These are phyloP conservation scores for Otocyon megalotis DNA, from an alignment of 2,113 vertebrate species.

Conservation along the genomic window DNA sequence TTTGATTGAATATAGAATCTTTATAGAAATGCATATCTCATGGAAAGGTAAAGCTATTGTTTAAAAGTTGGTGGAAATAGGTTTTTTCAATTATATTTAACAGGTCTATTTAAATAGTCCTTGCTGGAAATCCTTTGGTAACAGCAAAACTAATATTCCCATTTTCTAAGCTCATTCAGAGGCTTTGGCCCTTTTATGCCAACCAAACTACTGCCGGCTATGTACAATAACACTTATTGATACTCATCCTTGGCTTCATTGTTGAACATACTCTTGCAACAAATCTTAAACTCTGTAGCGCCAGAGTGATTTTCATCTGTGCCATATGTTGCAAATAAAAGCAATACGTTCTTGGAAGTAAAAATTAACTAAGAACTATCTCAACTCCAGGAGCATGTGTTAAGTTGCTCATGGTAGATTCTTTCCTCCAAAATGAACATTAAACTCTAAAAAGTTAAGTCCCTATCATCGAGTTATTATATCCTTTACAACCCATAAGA, in stretches of 20 bases:
- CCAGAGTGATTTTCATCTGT: conserved; percentile 64
- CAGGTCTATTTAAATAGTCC: conserved; percentile 79
- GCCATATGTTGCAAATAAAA: conserved; percentile 72
- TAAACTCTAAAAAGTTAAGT: conserved; percentile 57
- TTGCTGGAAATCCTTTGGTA: conserved; percentile 77
- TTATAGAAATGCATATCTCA: conserved; percentile 87
- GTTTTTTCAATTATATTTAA: conserved; percentile 86
- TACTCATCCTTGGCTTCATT: conserved; percentile 72
- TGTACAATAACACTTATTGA: conserved; percentile 83
- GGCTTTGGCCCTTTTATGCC: conserved; percentile 73
- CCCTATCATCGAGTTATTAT: not conserved
- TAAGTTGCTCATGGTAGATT: not conserved
- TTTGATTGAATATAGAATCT: conserved; percentile 83
- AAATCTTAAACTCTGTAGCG: conserved; percentile 57
- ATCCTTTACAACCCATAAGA: conserved; percentile 10
- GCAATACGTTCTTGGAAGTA: conserved; percentile 55
- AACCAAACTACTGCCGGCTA: conserved; percentile 76
- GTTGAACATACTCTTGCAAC: conserved; percentile 79
- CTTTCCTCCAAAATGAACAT: conserved; percentile 22
- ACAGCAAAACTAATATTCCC: conserved; percentile 79
- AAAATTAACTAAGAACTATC: not conserved
- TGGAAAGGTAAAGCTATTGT: conserved; percentile 84
- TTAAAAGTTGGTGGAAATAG: conserved; percentile 84
- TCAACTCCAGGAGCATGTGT: not conserved
- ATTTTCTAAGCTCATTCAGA: conserved; percentile 80